Evolutionary conservation across 2,113 vertebrate genomes (phyloP).

Genomic region (Bostrychus sinensis): DNA sequence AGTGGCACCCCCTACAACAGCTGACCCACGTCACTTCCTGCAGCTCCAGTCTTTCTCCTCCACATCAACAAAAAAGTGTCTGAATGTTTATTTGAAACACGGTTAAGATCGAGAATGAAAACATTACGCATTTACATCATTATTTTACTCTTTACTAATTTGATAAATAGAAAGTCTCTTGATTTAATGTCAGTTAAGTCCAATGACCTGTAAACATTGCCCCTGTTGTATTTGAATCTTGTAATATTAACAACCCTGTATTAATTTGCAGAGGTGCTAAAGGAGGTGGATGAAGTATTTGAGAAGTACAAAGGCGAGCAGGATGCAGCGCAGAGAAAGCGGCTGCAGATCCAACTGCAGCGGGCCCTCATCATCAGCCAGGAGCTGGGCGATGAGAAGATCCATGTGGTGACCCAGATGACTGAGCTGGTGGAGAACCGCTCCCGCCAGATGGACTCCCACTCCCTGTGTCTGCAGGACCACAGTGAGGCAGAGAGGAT

Average conservation of each 20-base stretch:
- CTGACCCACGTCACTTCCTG: conserved; percentile 38
- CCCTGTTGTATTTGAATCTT: neutral
- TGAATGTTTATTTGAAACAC: neutral
- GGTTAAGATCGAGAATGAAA: neutral
- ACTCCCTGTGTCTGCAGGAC: conserved; percentile 90
- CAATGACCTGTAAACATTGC: too few species aligned
- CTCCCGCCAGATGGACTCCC: conserved; percentile 93
- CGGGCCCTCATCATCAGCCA: conserved; percentile 93
- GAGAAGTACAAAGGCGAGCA: conserved; percentile 93
- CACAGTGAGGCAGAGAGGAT: conserved; percentile 81
- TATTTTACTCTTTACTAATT: too few species aligned
- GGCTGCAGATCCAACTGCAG: conserved; percentile 93
- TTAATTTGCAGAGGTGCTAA: conserved; percentile 87
- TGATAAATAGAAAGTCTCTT: too few species aligned
- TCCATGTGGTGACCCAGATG: conserved; percentile 97
- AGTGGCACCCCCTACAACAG: conserved; percentile 24
- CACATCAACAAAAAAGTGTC: neutral
- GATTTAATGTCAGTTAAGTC: too few species aligned
- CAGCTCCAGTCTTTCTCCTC: conserved; percentile 1
- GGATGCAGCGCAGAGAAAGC: conserved; percentile 89
- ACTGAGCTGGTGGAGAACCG: conserved; percentile 95
- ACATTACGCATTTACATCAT: too few species aligned
- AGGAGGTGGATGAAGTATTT: conserved; percentile 96
- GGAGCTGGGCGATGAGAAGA: conserved; percentile 97
- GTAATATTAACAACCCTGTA: neutral